These are phyloP conservation scores for Agriopis aurantiaria DNA, from an alignment of 2,888 invertebrate species.

Conservation along the genomic window DNA sequence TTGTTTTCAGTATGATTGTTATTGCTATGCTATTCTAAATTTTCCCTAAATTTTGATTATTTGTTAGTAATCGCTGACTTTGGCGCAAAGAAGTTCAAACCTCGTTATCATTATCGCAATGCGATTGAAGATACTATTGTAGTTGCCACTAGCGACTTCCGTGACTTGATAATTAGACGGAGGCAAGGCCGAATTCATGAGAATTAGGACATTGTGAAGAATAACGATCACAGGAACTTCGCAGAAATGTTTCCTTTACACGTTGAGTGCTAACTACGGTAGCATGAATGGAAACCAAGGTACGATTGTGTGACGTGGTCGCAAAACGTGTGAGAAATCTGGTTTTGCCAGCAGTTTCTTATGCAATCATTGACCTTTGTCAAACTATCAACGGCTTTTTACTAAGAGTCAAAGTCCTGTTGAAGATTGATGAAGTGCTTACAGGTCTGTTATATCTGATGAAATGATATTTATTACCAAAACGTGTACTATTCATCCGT, in stretches of 20 bases:
- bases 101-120: neutral
- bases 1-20: neutral
- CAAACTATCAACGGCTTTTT: neutral
- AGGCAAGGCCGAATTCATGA: constrained; percentile 49
- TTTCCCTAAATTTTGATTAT: neutral
- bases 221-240: constrained; percentile 1
- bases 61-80: neutral
- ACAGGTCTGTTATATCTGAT: neutral
- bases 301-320: too few relatives aligned
- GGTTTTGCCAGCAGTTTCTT: neutral
- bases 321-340: neutral
- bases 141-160: constrained; percentile 9
- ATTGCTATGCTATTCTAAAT: neutral
- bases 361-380: neutral
- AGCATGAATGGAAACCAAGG: constrained; percentile 6
- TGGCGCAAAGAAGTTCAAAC: neutral
- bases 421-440: neutral
- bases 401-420: neutral
- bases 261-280: neutral
- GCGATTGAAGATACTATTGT: constrained; percentile 4
- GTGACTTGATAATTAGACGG: constrained; percentile 44
- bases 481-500: constrained; percentile 3
- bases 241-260: constrained; percentile 2
- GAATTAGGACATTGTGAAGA: constrained; percentile 38
- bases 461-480: neutral